Conservation (phyloP, 2,113 vertebrate species). For the Ciconia boyciana region DNA sequence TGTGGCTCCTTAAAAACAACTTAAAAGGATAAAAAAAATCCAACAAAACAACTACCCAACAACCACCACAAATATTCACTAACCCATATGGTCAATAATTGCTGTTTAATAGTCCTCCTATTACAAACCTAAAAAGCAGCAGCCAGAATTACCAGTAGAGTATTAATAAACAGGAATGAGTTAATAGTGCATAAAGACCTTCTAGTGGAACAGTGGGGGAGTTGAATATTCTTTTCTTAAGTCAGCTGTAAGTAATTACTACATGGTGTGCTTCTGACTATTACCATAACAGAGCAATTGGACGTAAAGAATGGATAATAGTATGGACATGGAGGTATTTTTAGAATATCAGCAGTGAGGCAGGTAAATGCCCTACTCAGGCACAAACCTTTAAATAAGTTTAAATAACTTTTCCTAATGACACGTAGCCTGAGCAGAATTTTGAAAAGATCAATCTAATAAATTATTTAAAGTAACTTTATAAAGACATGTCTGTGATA, state of each 20-base stretch:
- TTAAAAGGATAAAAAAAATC: neutral
- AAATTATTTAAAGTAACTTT: constrained; percentile 81
- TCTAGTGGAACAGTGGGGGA: constrained; percentile 93
- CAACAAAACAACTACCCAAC: constrained; percentile 26
- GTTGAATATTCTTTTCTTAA: constrained; percentile 97
- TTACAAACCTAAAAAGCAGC: constrained; percentile 90
- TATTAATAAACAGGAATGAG: constrained; percentile 99
- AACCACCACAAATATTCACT: constrained; percentile 74
- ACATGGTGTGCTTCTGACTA: constrained; percentile 97
- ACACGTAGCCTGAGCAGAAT: constrained; percentile 70
- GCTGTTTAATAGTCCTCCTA: constrained; percentile 86
- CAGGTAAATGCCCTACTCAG: constrained; percentile 80
- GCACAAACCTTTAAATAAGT: constrained; percentile 76
- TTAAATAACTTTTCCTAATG: constrained; percentile 70
- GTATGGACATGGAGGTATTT: constrained; percentile 93
- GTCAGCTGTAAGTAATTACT: constrained; percentile 99
- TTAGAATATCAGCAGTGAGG: constrained; percentile 83
- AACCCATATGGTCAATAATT: constrained; percentile 87
- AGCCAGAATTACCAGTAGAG: constrained; percentile 92
- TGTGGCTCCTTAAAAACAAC: constrained; percentile 64
- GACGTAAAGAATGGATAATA: constrained; percentile 99
- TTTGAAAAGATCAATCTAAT: constrained; percentile 80
- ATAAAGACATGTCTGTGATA: constrained; percentile 68
- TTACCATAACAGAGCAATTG: constrained; percentile 99
- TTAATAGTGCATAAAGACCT: constrained; percentile 99